phyloP scores from a whole-genome alignment of 2,888 invertebrate genomes.

The Tigriopus californicus region DNA sequence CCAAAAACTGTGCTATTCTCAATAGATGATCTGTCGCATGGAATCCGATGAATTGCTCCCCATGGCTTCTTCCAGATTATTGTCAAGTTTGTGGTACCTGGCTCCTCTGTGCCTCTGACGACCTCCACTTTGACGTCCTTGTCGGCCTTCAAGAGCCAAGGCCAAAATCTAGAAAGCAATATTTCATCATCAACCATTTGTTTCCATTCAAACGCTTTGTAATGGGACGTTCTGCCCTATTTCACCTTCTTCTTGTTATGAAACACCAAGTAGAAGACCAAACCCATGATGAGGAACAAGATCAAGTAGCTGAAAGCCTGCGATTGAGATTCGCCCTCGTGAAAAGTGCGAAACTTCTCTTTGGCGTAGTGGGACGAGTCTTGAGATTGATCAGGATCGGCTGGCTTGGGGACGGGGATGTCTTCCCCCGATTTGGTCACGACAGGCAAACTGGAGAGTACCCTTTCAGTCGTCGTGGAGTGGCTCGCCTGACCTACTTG shows the following conservation, averaged over 20 bases:
- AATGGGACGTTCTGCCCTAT: too few species aligned
- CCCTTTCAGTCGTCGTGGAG: too few species aligned
- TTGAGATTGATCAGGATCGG: too few species aligned
- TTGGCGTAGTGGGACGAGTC: too few species aligned
- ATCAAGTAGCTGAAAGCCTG: conserved; percentile 50
- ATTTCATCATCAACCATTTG: too few species aligned
- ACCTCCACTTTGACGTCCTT: not conserved
- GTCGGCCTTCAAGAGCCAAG: conserved; percentile 12
- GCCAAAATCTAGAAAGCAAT: conserved; percentile 9
- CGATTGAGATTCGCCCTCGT: conserved; percentile 27
- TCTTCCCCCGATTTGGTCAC: too few species aligned
- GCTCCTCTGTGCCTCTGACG: conserved; percentile 37
- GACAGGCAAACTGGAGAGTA: too few species aligned
- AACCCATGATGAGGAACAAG: conserved; percentile 38
- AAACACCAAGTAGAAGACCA: conserved; percentile 40
- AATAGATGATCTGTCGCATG: not conserved
- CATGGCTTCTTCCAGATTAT: conserved; percentile 45
- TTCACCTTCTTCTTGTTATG: conserved; percentile 44
- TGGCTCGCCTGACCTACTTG: too few species aligned
- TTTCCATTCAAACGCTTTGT: too few species aligned
- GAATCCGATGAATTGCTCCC: not conserved
- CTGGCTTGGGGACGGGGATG: too few species aligned
- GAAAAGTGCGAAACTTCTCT: too few species aligned
- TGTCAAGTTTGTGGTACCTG: conserved; percentile 41
- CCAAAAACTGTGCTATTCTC: too few species aligned